Evolutionary conservation across 2,888 invertebrate species (phyloP), one percentile per base, ranked within the genome.

Genomic region (Himalopsyche tibetana): DNA sequence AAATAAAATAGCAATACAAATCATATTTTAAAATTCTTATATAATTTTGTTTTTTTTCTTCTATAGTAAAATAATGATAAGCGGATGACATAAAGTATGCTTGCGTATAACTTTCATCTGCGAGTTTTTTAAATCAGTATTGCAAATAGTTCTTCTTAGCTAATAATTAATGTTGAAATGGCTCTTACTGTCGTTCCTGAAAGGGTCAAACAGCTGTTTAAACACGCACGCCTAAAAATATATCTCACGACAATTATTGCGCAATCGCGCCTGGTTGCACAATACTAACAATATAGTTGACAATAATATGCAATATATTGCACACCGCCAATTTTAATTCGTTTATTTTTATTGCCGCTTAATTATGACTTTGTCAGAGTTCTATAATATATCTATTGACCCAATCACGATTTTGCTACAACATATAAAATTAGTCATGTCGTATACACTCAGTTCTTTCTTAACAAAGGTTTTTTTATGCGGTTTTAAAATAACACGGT

Each of bases 191-290:
- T 12, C 74, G 15, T 38, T 28, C 36, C 74, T 74, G 28, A 74
- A 74, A 74, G 74, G 74, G 74, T 74, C 74, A 74, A 74, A 74
- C 74, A 74, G 74, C 74, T 74, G 74, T 74, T 74, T 28, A 36
- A 36, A 38, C 74, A 74, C 74, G 74, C 74, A 36, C 28, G 74
- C 74, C 36, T 74, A 74, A 74, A 56, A 74, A 74, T 74, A 74
- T 74, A 74, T 74, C 74, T 74, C 74, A 74, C 38, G 74, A 74
- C 74, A 36, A 11, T 36, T 12, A 12, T 74, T 74, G 36, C 74
- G 12, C 36, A 74, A 74, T 38, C 4, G 28, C 17, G 28, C 9
- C 36, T 15, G 74, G 15, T 74, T 74, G 74, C 28, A 28, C 38
- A 74, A 74, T 74, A 74, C 28, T 74, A 74, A 74, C 74, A 74